Base-by-base conservation (phyloP, 2,113 vertebrate genomes). In the Dipodomys ordii region DNA sequence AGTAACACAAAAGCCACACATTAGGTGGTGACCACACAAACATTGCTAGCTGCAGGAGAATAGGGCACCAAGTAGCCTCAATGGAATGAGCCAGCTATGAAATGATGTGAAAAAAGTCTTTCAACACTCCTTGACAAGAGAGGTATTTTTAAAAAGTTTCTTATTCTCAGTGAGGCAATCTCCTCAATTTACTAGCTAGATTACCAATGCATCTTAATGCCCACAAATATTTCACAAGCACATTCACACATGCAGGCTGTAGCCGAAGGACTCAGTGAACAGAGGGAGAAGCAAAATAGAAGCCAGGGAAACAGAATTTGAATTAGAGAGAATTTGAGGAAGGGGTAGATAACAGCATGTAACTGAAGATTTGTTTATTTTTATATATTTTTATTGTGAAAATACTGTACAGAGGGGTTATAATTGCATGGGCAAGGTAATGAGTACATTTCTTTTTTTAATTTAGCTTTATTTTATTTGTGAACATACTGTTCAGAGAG, bases 301-400 rank as follows among this genome's bases (percentile, higher is more conserved):
- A 90, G 3, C 12, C 62, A 93, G 69, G 60, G 57, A 62, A 77
- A 35, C 68, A 11, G 3, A 73, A 46, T 57, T 69, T 35, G 18
- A 73, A 46, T 57, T 74, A 46, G 18, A 68, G 60, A 84, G 18
- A 57, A 69, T 60, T 65, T 79, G 5, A 65, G 32, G 27, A 74
- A 62, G 7, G 9, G 16, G 49, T 79, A 28, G 62, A 57, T 1
- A 65, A 7, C 15, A 73, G 46, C 25, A 39, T 30, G 2, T 8
- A 67, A 88, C 22, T 67, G 30, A 84, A 90, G 84, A 85, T 64
- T 27, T 53, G n/a, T n/a, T n/a, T n/a, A n/a, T n/a, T n/a, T n/a
- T n/a, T n/a, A n/a, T n/a, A n/a, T n/a, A n/a, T n/a, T n/a, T n/a
- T n/a, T n/a, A n/a, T n/a, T n/a, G n/a, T n/a, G n/a, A n/a, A n/a